Evolutionary conservation across 2,113 vertebrate species (phyloP).

Genomic region (Mesocricetus auratus): DNA sequence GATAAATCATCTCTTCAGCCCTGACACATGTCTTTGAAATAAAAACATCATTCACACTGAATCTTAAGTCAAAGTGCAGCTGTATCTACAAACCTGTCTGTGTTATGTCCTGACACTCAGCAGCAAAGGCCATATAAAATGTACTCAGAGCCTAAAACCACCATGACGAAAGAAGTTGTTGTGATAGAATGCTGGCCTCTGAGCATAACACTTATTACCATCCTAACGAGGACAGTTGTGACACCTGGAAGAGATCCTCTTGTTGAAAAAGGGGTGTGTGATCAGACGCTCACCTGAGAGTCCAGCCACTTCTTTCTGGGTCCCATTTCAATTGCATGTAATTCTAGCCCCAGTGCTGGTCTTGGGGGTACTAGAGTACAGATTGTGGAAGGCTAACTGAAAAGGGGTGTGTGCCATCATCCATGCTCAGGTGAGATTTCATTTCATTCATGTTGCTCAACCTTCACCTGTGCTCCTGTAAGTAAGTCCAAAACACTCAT

Average conservation of each 20-base stretch:
- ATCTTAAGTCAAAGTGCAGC: conserved; percentile 42
- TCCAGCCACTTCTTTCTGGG: not conserved
- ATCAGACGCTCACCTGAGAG: not conserved
- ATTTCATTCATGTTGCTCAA: not conserved
- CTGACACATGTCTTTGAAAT: not conserved
- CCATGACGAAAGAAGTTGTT: conserved; percentile 26
- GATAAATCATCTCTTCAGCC: not conserved
- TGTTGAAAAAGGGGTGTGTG: not conserved
- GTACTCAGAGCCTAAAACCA: conserved; percentile 59
- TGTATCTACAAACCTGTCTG: conserved; percentile 31
- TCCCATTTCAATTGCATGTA: not conserved
- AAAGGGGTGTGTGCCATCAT: too few relatives aligned
- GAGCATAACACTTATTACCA: not conserved
- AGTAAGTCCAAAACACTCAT: not conserved
- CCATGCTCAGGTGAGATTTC: not conserved
- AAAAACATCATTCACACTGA: not conserved
- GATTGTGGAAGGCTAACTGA: not conserved
- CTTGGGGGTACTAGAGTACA: not conserved
- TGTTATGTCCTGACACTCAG: not conserved
- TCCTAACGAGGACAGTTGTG: not conserved
- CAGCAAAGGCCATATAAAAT: conserved; percentile 57
- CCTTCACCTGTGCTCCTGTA: not conserved
- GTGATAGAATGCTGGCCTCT: not conserved
- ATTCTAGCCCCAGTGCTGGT: not conserved
- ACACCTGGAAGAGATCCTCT: not conserved